A percentile compares a stretch with the other conserved stretches of the same genome.
Evolutionary conservation across 2,888 invertebrate genomes (phyloP).

Genomic region (Chloromyia formosa): DNA sequence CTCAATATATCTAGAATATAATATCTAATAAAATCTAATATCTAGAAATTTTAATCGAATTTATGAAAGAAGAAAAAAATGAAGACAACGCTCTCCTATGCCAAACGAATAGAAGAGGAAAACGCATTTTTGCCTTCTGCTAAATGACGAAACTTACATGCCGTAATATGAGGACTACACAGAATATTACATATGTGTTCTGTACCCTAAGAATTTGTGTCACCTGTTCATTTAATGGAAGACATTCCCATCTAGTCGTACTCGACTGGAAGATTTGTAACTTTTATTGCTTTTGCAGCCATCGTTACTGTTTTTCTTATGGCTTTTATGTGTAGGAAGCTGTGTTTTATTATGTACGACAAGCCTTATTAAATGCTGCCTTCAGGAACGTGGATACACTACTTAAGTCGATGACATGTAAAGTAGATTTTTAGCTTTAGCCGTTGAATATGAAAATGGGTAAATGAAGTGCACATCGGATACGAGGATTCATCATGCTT

Average conservation of each 20-base stretch:
- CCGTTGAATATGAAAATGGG: background rate
- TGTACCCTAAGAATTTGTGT: constrained; percentile 34
- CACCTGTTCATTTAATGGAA: constrained; percentile 42
- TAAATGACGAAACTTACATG: background rate
- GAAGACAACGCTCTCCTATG: too few species aligned
- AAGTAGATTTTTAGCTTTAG: constrained; percentile 28
- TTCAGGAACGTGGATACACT: constrained; percentile 9
- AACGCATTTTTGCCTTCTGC: background rate
- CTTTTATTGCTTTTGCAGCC: constrained; percentile 29
- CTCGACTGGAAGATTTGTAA: constrained; percentile 2
- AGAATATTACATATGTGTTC: background rate
- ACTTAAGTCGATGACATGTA: constrained; percentile 38
- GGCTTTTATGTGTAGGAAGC: constrained; percentile 3
- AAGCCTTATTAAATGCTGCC: constrained; percentile 30
- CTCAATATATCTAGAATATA: too few species aligned
- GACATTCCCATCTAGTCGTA: background rate
- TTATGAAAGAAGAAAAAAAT: too few species aligned
- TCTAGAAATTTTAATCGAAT: too few species aligned
- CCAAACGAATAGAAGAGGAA: too few species aligned
- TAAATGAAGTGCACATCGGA: background rate
- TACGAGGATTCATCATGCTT: background rate
- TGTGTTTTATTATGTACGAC: constrained; percentile 28
- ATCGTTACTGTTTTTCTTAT: background rate
- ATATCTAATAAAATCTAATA: too few species aligned
- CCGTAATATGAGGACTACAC: background rate